A percentile compares a stretch with the other conserved stretches of the same genome.
Conservation (phyloP, 2,888 invertebrate species). For the Rhaphigaster nebulosa region DNA sequence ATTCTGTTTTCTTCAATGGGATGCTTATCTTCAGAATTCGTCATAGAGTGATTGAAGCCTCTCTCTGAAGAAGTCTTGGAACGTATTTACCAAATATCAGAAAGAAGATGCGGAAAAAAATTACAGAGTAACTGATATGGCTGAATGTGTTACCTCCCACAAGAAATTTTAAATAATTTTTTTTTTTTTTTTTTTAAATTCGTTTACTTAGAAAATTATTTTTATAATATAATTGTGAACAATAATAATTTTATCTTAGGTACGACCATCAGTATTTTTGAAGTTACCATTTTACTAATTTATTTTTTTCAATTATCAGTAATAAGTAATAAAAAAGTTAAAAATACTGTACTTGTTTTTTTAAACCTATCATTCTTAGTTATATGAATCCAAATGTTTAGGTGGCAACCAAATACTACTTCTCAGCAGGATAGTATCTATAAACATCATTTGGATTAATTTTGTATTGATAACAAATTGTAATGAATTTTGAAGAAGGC, state of each 20-base stretch:
- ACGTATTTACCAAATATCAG: neutral
- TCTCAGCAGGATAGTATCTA: too few relatives aligned
- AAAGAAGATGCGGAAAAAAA: neutral
- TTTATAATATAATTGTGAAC: neutral
- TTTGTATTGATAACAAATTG: too few relatives aligned
- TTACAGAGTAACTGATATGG: neutral
- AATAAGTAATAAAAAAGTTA: neutral
- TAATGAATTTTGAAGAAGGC: too few relatives aligned
- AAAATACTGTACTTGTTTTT: neutral
- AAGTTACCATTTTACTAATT: neutral
- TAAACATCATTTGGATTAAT: too few relatives aligned
- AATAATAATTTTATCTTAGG: neutral
- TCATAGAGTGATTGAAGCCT: too few relatives aligned
- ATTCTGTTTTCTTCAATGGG: too few relatives aligned
- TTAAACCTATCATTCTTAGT: neutral
- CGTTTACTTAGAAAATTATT: neutral
- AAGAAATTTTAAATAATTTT: neutral
- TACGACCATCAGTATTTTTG: neutral
- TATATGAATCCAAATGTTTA: too few relatives aligned
- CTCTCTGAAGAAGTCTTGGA: too few relatives aligned
- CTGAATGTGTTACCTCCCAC: neutral
- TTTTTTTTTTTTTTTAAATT: too few relatives aligned
- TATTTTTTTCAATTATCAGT: neutral
- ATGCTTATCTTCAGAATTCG: too few relatives aligned
- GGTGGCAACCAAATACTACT: too few relatives aligned